A percentile compares a stretch with the other conserved stretches of the same genome.
These are phyloP conservation scores for Paramuricea clavata DNA, from an alignment of 92 coral and sea anemone species.

Conservation along the genomic window DNA sequence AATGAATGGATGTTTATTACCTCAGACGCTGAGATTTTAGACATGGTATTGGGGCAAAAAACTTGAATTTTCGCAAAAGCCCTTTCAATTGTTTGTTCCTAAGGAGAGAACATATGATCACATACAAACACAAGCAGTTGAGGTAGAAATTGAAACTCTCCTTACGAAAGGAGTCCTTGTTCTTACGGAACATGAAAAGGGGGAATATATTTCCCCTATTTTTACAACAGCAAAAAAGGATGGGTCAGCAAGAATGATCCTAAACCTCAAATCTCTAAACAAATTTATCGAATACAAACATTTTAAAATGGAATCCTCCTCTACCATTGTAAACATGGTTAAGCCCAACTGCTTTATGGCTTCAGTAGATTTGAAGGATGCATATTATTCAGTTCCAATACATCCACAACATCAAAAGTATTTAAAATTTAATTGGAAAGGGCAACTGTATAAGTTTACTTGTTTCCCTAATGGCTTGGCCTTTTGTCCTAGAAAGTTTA, in stretches of 20 bases:
- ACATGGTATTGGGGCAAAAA: no score
- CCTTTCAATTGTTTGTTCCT: no score
- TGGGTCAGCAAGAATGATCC: no score
- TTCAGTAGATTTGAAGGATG: conserved; percentile 55
- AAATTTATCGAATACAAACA: conserved; percentile 32
- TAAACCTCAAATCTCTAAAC: conserved; percentile 51
- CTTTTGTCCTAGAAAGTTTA: conserved; percentile 53
- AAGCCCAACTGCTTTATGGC: conserved; percentile 62
- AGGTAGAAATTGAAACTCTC: conserved; percentile 44
- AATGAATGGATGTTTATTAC: no score
- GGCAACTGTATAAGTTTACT: conserved; percentile 60
- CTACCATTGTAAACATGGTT: conserved; percentile 43
- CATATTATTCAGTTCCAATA: conserved; percentile 58
- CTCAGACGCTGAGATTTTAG: no score
- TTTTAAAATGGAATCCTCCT: conserved; percentile 66
- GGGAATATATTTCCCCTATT: conserved; percentile 47
- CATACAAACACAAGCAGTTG: neutral
- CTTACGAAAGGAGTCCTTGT: conserved; percentile 57
- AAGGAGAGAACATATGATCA: neutral
- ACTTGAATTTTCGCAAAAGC: no score
- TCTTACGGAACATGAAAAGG: conserved; percentile 51
- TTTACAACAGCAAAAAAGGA: conserved; percentile 46
- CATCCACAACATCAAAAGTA: conserved; percentile 52
- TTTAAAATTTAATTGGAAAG: conserved; percentile 58
- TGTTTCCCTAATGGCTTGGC: conserved; percentile 73